phyloP scores from a whole-genome alignment of 2,797 vertebrate genomes.

The Threskiornis aethiopicus region DNA sequence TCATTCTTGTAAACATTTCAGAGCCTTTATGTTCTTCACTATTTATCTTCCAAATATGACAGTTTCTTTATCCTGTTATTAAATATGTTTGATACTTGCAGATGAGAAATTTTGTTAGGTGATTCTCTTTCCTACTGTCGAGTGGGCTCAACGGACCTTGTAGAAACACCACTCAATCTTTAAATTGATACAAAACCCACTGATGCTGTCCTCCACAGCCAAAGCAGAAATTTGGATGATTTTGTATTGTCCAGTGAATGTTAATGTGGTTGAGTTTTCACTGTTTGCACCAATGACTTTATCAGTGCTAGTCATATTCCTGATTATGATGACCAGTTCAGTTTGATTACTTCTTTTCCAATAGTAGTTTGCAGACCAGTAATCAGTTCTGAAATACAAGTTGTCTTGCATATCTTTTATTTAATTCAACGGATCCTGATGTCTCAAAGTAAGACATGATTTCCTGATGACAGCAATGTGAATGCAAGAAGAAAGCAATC shows the following conservation, averaged over 20 bases:
- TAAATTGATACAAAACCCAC: neutral
- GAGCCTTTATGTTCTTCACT: neutral
- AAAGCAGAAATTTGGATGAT: neutral
- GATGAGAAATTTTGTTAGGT: neutral
- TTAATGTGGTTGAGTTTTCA: neutral
- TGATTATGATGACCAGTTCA: neutral
- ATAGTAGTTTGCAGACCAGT: neutral
- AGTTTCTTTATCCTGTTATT: neutral
- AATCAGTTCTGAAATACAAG: neutral
- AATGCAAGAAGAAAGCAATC: neutral
- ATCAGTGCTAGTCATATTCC: neutral
- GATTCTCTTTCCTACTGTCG: neutral
- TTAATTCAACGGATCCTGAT: neutral
- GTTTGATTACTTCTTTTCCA: neutral
- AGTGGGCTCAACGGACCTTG: neutral
- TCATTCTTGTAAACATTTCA: neutral
- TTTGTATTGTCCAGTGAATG: neutral
- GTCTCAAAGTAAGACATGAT: neutral
- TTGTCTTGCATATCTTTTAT: neutral
- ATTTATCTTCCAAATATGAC: neutral
- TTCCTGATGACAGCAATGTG: neutral
- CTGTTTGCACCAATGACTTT: neutral
- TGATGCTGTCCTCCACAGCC: neutral
- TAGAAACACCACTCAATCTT: neutral
- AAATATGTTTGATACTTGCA: neutral